Percentiles rank a stretch among this genome's conserved stretches.
Conservation (phyloP, 2,888 invertebrate species). For the Stomorhina lunata region DNA sequence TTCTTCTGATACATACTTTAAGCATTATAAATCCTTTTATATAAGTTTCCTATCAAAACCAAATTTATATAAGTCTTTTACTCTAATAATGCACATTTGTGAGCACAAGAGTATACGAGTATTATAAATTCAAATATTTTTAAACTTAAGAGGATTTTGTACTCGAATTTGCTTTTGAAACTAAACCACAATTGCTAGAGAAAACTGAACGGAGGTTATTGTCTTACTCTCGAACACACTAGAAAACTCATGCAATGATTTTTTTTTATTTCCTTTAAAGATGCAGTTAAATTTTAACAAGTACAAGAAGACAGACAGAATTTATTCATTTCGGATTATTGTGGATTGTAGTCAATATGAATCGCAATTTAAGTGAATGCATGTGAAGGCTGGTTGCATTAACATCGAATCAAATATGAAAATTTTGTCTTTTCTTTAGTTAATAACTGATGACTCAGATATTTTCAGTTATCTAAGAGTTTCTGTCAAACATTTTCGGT, state of each 20-base stretch:
- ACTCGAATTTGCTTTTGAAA: background rate
- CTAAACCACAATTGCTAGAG: constrained; percentile 35
- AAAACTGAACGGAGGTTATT: constrained; percentile 36
- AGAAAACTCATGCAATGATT: constrained; percentile 7
- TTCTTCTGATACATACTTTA: too few relatives aligned
- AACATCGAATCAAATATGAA: too few relatives aligned
- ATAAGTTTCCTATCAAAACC: too few relatives aligned
- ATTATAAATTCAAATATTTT: background rate
- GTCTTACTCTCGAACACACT: background rate
- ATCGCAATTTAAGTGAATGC: background rate
- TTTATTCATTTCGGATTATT: background rate
- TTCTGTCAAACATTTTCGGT: too few relatives aligned
- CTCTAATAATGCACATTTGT: background rate
- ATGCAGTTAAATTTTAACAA: background rate
- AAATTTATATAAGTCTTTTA: too few relatives aligned
- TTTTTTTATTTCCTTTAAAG: background rate
- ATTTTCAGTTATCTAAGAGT: too few relatives aligned
- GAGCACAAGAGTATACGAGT: background rate
- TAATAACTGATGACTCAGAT: too few relatives aligned
- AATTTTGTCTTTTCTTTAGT: too few relatives aligned
- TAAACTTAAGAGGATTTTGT: background rate
- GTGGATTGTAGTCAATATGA: background rate
- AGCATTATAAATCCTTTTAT: too few relatives aligned
- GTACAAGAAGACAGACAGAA: background rate
- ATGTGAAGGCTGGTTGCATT: background rate